Conservation (phyloP, 2,888 invertebrate genomes). For the Phymatocera aterrima region DNA sequence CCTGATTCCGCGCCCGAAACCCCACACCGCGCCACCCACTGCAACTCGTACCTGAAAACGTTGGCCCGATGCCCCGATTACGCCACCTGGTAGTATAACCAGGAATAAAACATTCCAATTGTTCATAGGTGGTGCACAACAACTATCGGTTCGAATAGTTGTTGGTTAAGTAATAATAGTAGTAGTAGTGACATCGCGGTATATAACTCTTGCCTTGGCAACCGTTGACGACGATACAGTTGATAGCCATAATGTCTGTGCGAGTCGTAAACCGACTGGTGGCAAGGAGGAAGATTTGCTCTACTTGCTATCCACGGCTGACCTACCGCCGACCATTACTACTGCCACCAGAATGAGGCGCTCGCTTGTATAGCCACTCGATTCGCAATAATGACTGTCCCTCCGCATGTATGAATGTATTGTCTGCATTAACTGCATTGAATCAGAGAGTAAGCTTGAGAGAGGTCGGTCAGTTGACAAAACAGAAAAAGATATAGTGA, state of each 20-base stretch:
- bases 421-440: background rate
- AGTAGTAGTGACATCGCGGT: conserved; percentile 9
- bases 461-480: too few relatives aligned
- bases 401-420: background rate
- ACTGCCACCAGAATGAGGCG: conserved; percentile 13
- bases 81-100: conserved; percentile 24
- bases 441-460: background rate
- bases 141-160: conserved; percentile 29
- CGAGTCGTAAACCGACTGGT: conserved; percentile 3
- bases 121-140: conserved; percentile 25
- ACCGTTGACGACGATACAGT: conserved; percentile 19
- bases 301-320: conserved; percentile 19
- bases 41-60: conserved; percentile 55
- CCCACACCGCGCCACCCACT: conserved; percentile 64
- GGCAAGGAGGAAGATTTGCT: background rate
- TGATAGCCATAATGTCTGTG: conserved; percentile 15
- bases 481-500: too few relatives aligned
- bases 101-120: conserved; percentile 14
- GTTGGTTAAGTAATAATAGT: background rate
- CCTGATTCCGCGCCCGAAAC: conserved; percentile 59
- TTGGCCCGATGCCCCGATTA: conserved; percentile 52
- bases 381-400: background rate
- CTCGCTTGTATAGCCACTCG: background rate
- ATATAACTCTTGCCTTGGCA: conserved; percentile 33
- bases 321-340: conserved; percentile 17